Base-by-base conservation (phyloP, 2,888 invertebrate genomes). In the Eristalis arbustorum region DNA sequence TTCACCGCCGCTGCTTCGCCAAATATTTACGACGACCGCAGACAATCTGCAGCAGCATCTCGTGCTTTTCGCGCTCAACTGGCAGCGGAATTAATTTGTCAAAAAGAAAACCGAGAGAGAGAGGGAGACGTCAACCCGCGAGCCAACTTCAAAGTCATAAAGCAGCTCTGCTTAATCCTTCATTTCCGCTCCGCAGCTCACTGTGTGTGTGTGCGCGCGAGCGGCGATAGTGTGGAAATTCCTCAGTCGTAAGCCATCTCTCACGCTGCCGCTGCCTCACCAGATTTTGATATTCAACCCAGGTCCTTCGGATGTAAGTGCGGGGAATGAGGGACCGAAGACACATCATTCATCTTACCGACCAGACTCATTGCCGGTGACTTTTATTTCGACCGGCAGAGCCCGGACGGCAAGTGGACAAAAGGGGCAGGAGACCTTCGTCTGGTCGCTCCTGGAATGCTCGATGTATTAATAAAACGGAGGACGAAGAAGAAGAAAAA, bases 351-450 rank as follows among this genome's bases (percentile, higher is more conserved):
- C 49, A 8, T 74, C 77, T 66, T 80, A 37, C 59, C 64, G 59
- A 82, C 82, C 83, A 87, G 77, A 83, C 83, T 83, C 85, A 82
- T 87, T 83, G 78, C 75, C 74, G 87, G 78, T 83, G 87, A 87
- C 83, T 87, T 87, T 87, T 79, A 87, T 83, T 78, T 59, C 77
- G 66, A 82, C 77, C 67, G 67, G 10, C 31, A 31, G 6, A 56
- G 71, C 40, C 63, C 31, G 72, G 56, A 25, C 23, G 37, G 28
- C 22, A 18, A 72, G 25, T 40, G 28, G 11, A 63, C 37, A 63
- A 68, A 28, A 23, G 37, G 40, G 56, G 56, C 40, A 42, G 81
- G 75, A 0, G 81, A 63, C 79, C 63, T 68, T 59, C 40, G 61
- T 82, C 81, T 61, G 23, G 63, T 68, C 67, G 72, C 22, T 75